Conservation (phyloP, 2,888 invertebrate species). For the Acanthococcus lagerstroemiae region DNA sequence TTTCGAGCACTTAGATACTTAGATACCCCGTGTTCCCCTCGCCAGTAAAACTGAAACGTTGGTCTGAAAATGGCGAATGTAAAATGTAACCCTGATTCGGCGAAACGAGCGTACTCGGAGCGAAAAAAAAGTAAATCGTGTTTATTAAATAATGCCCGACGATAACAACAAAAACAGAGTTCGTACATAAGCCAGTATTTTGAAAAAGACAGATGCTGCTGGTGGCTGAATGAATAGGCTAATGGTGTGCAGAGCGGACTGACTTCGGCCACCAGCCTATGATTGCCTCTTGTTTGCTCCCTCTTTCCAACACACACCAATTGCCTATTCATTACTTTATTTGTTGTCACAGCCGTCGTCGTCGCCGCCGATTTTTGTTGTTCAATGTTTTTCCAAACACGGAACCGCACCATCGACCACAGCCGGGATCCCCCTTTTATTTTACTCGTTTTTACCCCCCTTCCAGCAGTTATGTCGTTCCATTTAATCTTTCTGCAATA, state of each 20-base stretch:
- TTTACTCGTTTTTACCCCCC: slow-evolving; percentile 6
- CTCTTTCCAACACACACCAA: slow-evolving; percentile 15
- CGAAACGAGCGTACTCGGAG: not conserved
- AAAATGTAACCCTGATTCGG: not conserved
- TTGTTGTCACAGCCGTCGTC: slow-evolving; percentile 31
- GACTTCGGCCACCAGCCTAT: slow-evolving; percentile 31
- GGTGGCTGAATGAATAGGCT: slow-evolving; percentile 26
- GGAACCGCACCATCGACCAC: slow-evolving; percentile 30
- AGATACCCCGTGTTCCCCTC: no score
- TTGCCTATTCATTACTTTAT: slow-evolving; percentile 31
- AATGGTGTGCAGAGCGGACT: slow-evolving; percentile 3
- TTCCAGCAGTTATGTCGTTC: slow-evolving; percentile 16
- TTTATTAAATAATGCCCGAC: slow-evolving; percentile 29
- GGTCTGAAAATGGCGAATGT: not conserved
- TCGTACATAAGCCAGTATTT: slow-evolving; percentile 3
- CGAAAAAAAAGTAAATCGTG: slow-evolving; percentile 25
- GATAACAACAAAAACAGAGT: slow-evolving; percentile 24
- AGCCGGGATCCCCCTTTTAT: slow-evolving; percentile 4
- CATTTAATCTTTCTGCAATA: slow-evolving; percentile 8
- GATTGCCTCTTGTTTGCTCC: slow-evolving; percentile 30
- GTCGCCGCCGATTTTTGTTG: slow-evolving; percentile 29
- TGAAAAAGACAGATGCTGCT: slow-evolving; percentile 28
- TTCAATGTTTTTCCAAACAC: slow-evolving; percentile 31
- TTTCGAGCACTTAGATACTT: no score
- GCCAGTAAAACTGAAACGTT: no score